phyloP scores from a whole-genome alignment of 2,797 vertebrate genomes.

The Potorous gilbertii region DNA sequence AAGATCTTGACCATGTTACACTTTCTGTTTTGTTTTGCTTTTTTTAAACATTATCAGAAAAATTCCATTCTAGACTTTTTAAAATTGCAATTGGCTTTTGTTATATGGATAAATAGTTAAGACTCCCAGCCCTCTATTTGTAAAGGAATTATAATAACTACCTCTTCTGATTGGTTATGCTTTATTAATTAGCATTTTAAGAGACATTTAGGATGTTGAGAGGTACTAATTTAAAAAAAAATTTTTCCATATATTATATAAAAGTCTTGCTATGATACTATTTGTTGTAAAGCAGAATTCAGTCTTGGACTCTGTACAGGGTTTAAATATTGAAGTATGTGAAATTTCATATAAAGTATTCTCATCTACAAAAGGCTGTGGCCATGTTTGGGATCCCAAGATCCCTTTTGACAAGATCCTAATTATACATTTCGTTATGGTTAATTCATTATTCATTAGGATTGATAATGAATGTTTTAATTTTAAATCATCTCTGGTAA shows the following conservation, averaged over 20 bases:
- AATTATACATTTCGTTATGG: not conserved
- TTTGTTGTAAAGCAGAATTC: not conserved
- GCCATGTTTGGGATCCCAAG: not conserved
- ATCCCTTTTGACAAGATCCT: not conserved
- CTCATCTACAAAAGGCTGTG: not conserved
- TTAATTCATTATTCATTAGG: not conserved
- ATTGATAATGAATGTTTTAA: not conserved
- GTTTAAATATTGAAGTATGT: not conserved
- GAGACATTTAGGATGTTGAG: not conserved
- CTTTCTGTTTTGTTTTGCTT: not conserved
- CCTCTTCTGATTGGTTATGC: not conserved
- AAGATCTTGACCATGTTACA: not conserved
- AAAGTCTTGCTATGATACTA: not conserved
- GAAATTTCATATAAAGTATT: not conserved
- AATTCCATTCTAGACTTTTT: not conserved
- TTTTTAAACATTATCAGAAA: not conserved
- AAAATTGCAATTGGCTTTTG: not conserved
- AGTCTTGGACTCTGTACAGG: not conserved
- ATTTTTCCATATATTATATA: not conserved
- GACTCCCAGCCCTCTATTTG: not conserved
- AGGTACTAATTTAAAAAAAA: not conserved
- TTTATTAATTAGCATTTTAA: not conserved
- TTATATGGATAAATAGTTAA: not conserved
- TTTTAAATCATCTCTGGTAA: not conserved
- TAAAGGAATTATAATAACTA: not conserved